Evolutionary conservation across 2,113 vertebrate species (phyloP), one percentile per base, ranked within the genome.

Genomic region (Equus quagga): DNA sequence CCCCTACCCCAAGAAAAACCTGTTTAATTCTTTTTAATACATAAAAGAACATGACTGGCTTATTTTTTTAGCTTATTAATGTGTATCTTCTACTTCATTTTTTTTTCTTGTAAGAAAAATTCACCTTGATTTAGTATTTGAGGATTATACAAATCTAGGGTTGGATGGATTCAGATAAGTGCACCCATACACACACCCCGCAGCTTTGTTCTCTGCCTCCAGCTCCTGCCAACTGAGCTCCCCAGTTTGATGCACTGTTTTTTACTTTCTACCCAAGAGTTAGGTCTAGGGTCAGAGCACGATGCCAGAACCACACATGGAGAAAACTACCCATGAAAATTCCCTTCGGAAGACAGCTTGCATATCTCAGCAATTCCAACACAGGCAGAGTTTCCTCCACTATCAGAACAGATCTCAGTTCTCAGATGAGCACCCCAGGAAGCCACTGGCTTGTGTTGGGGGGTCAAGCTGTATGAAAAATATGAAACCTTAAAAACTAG

Each of bases 71-170:
- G 9, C 4, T 84, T 60, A 73, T 49, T 78, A 64, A 28, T 26
- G 1, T 58, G 51, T 88, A 62, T 83, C 24, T 78, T 82, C 49
- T 58, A 51, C 5, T 76, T 78, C n/a, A 31, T 73, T 24, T 85
- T 70, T 85, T 70, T 78, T 64, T 83, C 33, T 76, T 44, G 10
- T 41, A 28, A 41, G 12, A 41, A 94, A 86, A 90, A 44, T 10
- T 64, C 54, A 82, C 62, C 76, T 78, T 76, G 33, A 60, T 80
- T 54, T 89, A n/a, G 14, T n/a, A 15, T 72, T 96, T 94, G 83
- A 33, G 33, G 67, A 75, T 89, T 62, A 67, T 1, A 69, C 5
- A 88, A 12, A n/a, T 80, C 3, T 75, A 67, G 23, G 24, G 24
- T 84, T 81, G 14, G 5, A 75, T 62, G 3, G n/a, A 54, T 69